Evolutionary conservation across 2,888 invertebrate genomes (phyloP).

Genomic region (Amiota communis): DNA sequence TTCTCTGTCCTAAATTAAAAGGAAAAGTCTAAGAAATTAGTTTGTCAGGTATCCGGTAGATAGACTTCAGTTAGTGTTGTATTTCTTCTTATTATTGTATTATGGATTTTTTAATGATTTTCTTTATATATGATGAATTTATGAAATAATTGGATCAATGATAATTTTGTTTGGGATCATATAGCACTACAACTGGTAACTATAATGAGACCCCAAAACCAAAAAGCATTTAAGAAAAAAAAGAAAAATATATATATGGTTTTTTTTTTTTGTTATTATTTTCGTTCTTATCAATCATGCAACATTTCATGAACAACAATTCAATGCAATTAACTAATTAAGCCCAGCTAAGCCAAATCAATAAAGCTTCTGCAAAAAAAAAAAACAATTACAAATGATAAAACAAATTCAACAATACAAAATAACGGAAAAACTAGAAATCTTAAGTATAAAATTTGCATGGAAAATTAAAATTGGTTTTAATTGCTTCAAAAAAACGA

Average conservation of each 20-base stretch:
- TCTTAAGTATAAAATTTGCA: slow-evolving; percentile 11
- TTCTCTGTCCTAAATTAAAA: too few relatives aligned
- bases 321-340: slow-evolving; percentile 38
- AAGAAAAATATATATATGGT: slow-evolving; percentile 50
- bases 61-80: too few relatives aligned
- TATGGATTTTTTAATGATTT: slow-evolving; percentile 6
- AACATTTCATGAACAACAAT: slow-evolving; percentile 68
- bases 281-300: slow-evolving; percentile 61
- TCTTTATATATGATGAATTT: not conserved
- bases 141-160: not conserved
- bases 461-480: slow-evolving; percentile 18
- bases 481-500: slow-evolving; percentile 4
- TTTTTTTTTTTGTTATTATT: slow-evolving; percentile 55
- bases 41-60: too few relatives aligned
- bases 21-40: too few relatives aligned
- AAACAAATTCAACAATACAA: too few relatives aligned
- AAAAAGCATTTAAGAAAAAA: slow-evolving; percentile 31
- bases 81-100: too few relatives aligned
- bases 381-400: not conserved
- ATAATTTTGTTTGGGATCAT: slow-evolving; percentile 21
- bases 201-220: slow-evolving; percentile 6
- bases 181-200: slow-evolving; percentile 19
- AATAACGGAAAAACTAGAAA: not conserved
- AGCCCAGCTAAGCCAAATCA: too few relatives aligned
- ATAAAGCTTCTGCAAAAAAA: slow-evolving; percentile 14